Base-by-base conservation (phyloP, 2,888 invertebrate genomes). In the Noctua janthe region DNA sequence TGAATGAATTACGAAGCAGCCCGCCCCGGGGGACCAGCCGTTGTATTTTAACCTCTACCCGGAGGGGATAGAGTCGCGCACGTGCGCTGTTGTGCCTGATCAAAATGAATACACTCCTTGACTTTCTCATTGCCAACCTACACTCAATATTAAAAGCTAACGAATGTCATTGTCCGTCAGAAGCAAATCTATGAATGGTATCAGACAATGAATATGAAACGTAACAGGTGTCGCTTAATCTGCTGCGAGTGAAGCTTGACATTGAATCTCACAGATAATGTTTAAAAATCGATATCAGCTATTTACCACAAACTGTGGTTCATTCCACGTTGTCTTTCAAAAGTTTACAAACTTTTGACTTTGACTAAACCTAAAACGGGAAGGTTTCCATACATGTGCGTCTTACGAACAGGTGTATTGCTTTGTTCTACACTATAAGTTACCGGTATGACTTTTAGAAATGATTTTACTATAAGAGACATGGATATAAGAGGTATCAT, bases 151-250 rank as follows among this genome's bases (percentile, higher is more conserved):
- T 87, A 87, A 88, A 80, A 81, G 79, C 62, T 91, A 87, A 90
- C 90, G 91, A 90, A 86, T 87, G 82, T 78, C 78, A 85, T 75
- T 79, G 86, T 73, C 74, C 71, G 49, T 80, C 77, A 83, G 70
- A 83, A 85, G 80, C 74, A 83, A 81, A 87, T 84, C 74, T 71
- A 83, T 80, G 69, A 83, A 83, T 82, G 79, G 83, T 73, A 84
- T 88, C 54, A 71, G 64, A 76, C 75, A 74, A 81, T n/a, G n/a
- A n/a, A n/a, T n/a, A n/a, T n/a, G n/a, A n/a, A 92, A 94, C 88
- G 95, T 96, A 95, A 96, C 95, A 96, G 95, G 96, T 96, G 95
- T 95, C 90, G 92, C 91, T 89, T 89, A 89, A 92, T 90, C 87
- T 78, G 86, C 86, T 90, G 88, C 87, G 89, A 91, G 87, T 90